Evolutionary conservation across 1,140 invertebrate genomes (phyloP).

Genomic region (Caerostris darwini): DNA sequence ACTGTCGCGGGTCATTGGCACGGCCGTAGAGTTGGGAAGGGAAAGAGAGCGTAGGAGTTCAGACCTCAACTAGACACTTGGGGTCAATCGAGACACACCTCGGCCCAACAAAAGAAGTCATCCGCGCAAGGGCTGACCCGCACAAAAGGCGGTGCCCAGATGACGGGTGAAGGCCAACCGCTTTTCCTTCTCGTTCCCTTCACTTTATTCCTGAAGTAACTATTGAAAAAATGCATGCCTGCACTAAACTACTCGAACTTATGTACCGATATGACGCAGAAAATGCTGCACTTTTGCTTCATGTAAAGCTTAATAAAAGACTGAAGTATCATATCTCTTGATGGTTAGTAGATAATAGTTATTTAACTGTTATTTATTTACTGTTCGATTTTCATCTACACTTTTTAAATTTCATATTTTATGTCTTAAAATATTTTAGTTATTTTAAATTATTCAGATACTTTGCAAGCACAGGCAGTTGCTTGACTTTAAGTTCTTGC

Average conservation of each 20-base stretch:
- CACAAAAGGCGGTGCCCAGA: background rate
- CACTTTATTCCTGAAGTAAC: background rate
- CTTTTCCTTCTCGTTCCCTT: conserved; percentile 2
- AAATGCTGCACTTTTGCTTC: background rate
- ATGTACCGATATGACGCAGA: background rate
- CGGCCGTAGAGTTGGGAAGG: background rate
- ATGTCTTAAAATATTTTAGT: too few species aligned
- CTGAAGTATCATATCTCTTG: too few species aligned
- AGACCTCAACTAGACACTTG: background rate
- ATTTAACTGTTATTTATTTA: too few species aligned
- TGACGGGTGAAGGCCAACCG: conserved; percentile 16
- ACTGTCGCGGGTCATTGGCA: background rate
- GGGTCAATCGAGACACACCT: conserved; percentile 18
- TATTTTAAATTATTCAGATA: too few species aligned
- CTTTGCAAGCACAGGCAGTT: too few species aligned
- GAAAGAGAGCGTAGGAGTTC: background rate
- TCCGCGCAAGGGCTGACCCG: background rate
- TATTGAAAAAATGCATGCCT: background rate
- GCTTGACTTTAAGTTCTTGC: too few species aligned
- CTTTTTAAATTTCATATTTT: too few species aligned
- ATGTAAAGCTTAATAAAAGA: too few species aligned
- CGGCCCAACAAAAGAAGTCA: background rate
- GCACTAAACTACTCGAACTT: background rate
- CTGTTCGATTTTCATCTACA: too few species aligned
- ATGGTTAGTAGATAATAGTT: too few species aligned